A percentile compares a stretch with the other conserved stretches of the same genome.
phyloP scores from a whole-genome alignment of 2,888 invertebrate species.

The Brenthis ino region DNA sequence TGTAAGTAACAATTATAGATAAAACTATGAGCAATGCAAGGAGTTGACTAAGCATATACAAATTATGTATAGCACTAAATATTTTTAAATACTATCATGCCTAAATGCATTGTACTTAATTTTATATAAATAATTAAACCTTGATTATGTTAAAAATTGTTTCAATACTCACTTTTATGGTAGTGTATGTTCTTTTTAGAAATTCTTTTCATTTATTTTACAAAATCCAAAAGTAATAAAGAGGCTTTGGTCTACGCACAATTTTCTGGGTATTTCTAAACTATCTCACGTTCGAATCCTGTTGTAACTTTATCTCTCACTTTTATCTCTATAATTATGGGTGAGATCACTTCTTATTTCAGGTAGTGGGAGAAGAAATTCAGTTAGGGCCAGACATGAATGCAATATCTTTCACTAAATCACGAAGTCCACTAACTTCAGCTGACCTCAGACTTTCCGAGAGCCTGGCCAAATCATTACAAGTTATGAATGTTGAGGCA shows the following conservation, averaged over 20 bases:
- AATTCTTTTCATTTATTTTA: conserved; percentile 45
- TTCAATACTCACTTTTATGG: conserved; percentile 36
- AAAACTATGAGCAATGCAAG: conserved; percentile 15
- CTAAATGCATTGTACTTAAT: conserved; percentile 19
- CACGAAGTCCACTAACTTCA: conserved; percentile 75
- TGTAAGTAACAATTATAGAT: background rate
- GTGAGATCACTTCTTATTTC: conserved; percentile 82
- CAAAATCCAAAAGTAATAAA: conserved; percentile 68
- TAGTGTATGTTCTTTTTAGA: conserved; percentile 22
- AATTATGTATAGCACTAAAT: conserved; percentile 6
- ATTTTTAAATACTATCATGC: background rate
- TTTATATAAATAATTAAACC: conserved; percentile 42
- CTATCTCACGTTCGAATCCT: conserved; percentile 34
- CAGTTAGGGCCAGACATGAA: conserved; percentile 79
- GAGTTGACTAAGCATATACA: background rate
- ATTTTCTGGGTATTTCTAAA: conserved; percentile 49
- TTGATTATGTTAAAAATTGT: conserved; percentile 39
- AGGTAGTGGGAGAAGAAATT: conserved; percentile 81
- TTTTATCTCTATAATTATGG: conserved; percentile 70
- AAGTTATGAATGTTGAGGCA: conserved; percentile 80
- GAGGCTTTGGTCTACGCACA: conserved; percentile 80
- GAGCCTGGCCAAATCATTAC: conserved; percentile 73
- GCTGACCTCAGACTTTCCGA: conserved; percentile 77
- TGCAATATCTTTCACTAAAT: conserved; percentile 77
- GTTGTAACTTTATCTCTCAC: conserved; percentile 28